Base-by-base conservation (phyloP, 2,797 vertebrate species). In the Poecilia velifera region DNA sequence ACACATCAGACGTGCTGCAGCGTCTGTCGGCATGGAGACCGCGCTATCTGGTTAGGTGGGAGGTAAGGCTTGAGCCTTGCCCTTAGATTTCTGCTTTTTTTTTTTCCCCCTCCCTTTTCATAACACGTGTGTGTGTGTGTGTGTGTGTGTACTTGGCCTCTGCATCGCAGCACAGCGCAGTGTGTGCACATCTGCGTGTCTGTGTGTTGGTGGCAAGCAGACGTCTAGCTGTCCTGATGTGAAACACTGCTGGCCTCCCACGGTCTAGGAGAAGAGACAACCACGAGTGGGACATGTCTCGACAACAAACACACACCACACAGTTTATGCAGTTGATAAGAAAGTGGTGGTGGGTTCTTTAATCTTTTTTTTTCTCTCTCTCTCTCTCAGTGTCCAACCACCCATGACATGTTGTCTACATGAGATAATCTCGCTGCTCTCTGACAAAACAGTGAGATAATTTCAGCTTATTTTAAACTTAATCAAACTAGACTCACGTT, bases 231-330 rank as follows among this genome's bases (percentile, higher is more conserved):
- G 80, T 81, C 80, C 84, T 81, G 82, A 86, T 85, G 84, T 90
- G 89, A 92, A 84, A 94, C 85, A 82, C 91, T 94, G 88, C 91
- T 90, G 79, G 79, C 92, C 95, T 94, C 94, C 93, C 88, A 95
- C 94, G 39, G 90, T 94, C 92, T 92, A 85, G 86, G 77, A 93
- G 73, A 86, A 77, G 82, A 87, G 81, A 86, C 68, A 84, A 90
- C 89, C 90, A 93, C 88, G 84, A 85, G 88, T 89, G 78, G 89
- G 84, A 88, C 87, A 82, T 49, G 53, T 80, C 83, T 82, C 80
- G 80, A 46, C 7, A 78, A 80, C 25, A 76, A 70, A 72, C 34
- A 62, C 53, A 81, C 51, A 82, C 41, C 72, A 82, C 74, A 85
- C 75, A 62, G 43, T 7, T 49, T 8, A 16, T 73, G 55, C 72